A percentile compares a stretch with the other conserved stretches of the same genome.
Conservation (phyloP, 2,888 invertebrate species). For the Chymomyza procnemis region DNA sequence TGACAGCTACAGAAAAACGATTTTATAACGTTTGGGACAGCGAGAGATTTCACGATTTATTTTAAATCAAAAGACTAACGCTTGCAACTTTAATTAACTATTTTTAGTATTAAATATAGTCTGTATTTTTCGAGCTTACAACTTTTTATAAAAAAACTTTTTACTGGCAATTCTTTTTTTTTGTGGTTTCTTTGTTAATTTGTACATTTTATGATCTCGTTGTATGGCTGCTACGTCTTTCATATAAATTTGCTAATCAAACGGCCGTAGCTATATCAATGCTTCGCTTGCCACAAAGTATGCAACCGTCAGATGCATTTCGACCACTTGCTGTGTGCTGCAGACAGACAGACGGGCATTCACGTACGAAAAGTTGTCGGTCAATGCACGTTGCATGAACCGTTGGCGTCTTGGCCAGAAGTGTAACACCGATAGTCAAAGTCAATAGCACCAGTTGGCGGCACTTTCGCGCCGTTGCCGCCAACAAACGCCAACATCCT, state of each 20-base stretch:
- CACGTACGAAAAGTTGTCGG: neutral
- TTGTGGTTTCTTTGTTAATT: too few relatives aligned
- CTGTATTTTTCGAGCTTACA: too few relatives aligned
- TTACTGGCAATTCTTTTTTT: too few relatives aligned
- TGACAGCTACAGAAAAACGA: too few relatives aligned
- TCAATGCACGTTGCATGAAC: conserved; percentile 7
- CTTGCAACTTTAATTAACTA: too few relatives aligned
- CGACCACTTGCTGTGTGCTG: neutral
- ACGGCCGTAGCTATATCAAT: neutral
- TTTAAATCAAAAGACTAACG: too few relatives aligned
- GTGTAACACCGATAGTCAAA: conserved; percentile 51
- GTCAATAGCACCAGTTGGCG: conserved; percentile 41
- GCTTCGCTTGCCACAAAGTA: neutral
- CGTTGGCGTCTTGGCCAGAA: conserved; percentile 19
- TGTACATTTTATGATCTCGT: too few relatives aligned
- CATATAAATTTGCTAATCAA: neutral
- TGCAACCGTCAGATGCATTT: neutral
- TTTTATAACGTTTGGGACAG: too few relatives aligned
- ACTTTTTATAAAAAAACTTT: too few relatives aligned
- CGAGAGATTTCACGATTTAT: too few relatives aligned
- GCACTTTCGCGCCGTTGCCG: conserved; percentile 5
- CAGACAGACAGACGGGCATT: neutral
- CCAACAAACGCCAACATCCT: neutral
- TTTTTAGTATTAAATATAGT: too few relatives aligned
- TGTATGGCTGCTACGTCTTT: too few relatives aligned